Conservation (phyloP, 2,888 invertebrate species). For the Chorisops tibialis region DNA sequence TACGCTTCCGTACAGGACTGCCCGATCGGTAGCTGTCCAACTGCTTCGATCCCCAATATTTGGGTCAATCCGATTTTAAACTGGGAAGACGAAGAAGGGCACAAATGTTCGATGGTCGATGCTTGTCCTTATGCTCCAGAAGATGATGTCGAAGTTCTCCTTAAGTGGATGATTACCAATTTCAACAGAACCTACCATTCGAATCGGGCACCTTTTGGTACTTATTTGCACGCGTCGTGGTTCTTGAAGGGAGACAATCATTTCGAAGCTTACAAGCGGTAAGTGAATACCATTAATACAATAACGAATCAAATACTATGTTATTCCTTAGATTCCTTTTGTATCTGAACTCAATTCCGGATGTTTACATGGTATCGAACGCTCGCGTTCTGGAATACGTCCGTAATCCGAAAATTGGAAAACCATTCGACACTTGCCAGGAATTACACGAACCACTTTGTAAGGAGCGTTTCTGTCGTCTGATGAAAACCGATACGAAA, state of each 20-base stretch:
- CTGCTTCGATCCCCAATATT: slow-evolving; percentile 53
- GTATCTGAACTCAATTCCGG: slow-evolving; percentile 54
- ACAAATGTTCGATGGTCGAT: slow-evolving; percentile 59
- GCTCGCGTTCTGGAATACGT: slow-evolving; percentile 45
- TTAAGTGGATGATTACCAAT: slow-evolving; percentile 59
- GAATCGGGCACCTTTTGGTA: slow-evolving; percentile 65
- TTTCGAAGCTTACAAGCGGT: slow-evolving; percentile 54
- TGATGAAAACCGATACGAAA: slow-evolving; percentile 41
- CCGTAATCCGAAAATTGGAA: slow-evolving; percentile 43
- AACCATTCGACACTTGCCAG: slow-evolving; percentile 45
- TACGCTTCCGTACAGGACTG: slow-evolving; percentile 56
- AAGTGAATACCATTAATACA: slow-evolving; percentile 15
- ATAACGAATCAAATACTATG: background rate
- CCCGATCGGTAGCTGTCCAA: slow-evolving; percentile 56
- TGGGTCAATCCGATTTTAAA: slow-evolving; percentile 63
- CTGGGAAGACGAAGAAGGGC: slow-evolving; percentile 52
- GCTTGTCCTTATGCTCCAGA: slow-evolving; percentile 54
- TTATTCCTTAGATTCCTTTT: slow-evolving; percentile 57
- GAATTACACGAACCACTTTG: slow-evolving; percentile 40
- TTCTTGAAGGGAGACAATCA: slow-evolving; percentile 54
- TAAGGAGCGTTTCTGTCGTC: slow-evolving; percentile 41
- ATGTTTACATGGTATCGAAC: slow-evolving; percentile 58
- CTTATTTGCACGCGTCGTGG: slow-evolving; percentile 66
- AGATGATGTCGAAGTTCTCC: slow-evolving; percentile 54
- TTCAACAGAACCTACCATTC: slow-evolving; percentile 63